Conservation (phyloP, 2,113 vertebrate species). For the rabbit (Oryctolagus cuniculus) region DNA sequence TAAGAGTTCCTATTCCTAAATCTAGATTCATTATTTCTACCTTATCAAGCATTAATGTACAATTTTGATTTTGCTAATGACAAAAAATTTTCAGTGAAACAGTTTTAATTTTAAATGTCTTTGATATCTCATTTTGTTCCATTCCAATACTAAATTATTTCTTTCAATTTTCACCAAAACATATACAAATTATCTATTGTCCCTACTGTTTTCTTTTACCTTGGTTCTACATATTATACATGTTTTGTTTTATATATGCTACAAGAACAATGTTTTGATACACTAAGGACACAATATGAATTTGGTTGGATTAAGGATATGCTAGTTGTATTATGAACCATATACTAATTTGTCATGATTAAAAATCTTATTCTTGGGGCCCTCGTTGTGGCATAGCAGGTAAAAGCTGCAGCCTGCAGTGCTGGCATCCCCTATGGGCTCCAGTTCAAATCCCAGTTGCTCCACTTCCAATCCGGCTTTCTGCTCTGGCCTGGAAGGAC, state of each 20-base stretch:
- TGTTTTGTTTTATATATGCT: background rate
- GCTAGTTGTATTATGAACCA: background rate
- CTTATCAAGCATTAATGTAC: accelerated
- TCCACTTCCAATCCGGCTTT: too few species aligned
- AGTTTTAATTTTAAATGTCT: background rate
- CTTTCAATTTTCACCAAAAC: background rate
- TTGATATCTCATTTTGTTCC: background rate
- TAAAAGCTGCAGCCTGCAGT: too few species aligned
- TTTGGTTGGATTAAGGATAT: background rate
- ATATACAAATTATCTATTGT: background rate
- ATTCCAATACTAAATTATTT: background rate
- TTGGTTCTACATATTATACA: background rate
- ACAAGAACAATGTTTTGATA: background rate
- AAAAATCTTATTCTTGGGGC: background rate
- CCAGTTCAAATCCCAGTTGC: too few species aligned
- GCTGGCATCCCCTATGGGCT: too few species aligned
- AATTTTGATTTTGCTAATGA: background rate
- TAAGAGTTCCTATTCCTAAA: background rate
- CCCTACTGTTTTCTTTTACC: background rate
- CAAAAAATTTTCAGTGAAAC: background rate
- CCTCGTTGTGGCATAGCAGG: too few species aligned
- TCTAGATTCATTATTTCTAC: background rate
- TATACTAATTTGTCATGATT: background rate
- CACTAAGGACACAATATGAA: background rate
- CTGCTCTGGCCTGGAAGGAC: too few species aligned